Evolutionary conservation across 2,888 invertebrate genomes (phyloP).

Genomic region (Andricus quercusramuli): DNA sequence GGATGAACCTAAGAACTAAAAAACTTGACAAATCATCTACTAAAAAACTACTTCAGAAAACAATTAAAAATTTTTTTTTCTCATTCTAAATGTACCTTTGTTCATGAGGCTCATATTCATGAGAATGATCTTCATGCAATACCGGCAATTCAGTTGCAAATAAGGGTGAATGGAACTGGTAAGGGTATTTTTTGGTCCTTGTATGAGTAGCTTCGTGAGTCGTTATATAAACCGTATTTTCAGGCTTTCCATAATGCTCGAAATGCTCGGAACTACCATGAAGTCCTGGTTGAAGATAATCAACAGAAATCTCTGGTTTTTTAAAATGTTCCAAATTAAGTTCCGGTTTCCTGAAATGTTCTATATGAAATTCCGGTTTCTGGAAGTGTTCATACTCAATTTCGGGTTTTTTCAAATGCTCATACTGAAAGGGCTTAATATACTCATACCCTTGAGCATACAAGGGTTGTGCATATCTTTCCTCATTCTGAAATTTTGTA

Average conservation of each 20-base stretch:
- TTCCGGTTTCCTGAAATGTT: not conserved
- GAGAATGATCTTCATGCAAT: slow-evolving; percentile 44
- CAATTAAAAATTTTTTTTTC: not conserved
- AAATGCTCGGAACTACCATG: not conserved
- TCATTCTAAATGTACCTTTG: slow-evolving; percentile 13
- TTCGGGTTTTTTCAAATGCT: slow-evolving; percentile 9
- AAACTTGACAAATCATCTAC: too few species aligned
- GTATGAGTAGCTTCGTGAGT: slow-evolving; percentile 56
- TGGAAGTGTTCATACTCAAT: not conserved
- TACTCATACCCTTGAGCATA: not conserved
- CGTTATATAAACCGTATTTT: slow-evolving; percentile 57
- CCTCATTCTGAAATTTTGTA: not conserved
- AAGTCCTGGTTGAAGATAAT: not conserved
- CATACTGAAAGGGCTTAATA: not conserved
- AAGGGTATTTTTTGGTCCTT: slow-evolving; percentile 66
- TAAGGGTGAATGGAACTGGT: slow-evolving; percentile 62
- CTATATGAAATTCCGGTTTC: not conserved
- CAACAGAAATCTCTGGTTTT: not conserved
- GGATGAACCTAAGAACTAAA: too few species aligned
- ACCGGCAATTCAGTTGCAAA: slow-evolving; percentile 49
- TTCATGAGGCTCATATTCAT: slow-evolving; percentile 7
- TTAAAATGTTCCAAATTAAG: not conserved
- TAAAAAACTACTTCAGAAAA: not conserved
- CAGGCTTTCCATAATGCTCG: slow-evolving; percentile 39
- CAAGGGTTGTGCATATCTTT: not conserved